These are phyloP conservation scores for Nasonia longicornis DNA, from an alignment of 1,140 invertebrate species.

Conservation along the genomic window DNA sequence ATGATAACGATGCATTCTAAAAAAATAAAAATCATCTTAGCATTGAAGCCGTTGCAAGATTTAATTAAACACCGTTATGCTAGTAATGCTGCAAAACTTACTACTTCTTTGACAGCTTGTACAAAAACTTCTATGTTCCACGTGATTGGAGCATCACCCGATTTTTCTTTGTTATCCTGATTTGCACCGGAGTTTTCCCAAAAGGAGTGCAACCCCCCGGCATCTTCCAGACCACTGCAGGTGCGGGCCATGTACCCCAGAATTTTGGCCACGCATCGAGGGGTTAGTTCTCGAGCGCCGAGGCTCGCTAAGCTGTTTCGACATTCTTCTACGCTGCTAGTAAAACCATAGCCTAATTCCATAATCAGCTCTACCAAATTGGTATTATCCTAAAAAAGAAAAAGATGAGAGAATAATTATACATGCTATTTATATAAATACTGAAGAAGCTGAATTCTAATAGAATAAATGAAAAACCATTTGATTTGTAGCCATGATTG, in stretches of 20 bases:
- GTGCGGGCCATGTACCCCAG: constrained; percentile 89
- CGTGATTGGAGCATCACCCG: constrained; percentile 69
- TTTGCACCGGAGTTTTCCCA: constrained; percentile 59
- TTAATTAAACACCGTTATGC: constrained; percentile 27
- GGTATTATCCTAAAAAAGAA: constrained; percentile 72
- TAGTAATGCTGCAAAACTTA: constrained; percentile 60
- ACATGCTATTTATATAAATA: background rate
- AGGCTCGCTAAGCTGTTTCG: constrained; percentile 84
- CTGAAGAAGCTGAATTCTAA: background rate
- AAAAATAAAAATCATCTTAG: constrained; percentile 21
- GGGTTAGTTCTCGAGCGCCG: constrained; percentile 79
- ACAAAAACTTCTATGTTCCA: constrained; percentile 97
- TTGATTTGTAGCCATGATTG: constrained; percentile 71
- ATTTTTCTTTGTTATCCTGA: constrained; percentile 63
- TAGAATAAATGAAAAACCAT: constrained; percentile 62
- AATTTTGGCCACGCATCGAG: constrained; percentile 86
- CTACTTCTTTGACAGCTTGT: constrained; percentile 88
- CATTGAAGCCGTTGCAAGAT: background rate
- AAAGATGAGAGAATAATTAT: background rate
- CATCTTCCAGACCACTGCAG: constrained; percentile 80
- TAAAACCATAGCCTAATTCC: constrained; percentile 92
- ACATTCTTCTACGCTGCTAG: constrained; percentile 89
- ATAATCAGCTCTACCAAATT: constrained; percentile 86
- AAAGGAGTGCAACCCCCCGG: constrained; percentile 75
- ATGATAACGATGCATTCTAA: constrained; percentile 81